These are phyloP conservation scores for Thera britannica DNA, from an alignment of 2,888 invertebrate species.

Conservation along the genomic window DNA sequence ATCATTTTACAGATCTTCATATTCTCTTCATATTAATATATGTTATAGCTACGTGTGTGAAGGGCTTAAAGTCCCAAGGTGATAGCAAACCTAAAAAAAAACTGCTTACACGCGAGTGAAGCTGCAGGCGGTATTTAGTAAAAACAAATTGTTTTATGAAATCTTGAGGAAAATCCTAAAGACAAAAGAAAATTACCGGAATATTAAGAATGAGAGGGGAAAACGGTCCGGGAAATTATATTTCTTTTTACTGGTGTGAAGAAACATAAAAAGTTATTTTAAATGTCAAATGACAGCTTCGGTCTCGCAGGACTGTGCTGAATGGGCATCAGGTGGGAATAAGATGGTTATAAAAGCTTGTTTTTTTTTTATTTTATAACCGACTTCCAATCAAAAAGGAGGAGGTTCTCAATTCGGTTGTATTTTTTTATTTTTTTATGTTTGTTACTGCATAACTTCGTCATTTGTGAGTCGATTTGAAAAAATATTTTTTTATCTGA, in stretches of 20 bases:
- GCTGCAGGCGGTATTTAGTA: not conserved
- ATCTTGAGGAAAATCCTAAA: slow-evolving; percentile 8
- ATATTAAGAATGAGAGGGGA: not conserved
- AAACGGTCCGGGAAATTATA: slow-evolving; percentile 18
- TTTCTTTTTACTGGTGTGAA: slow-evolving; percentile 18
- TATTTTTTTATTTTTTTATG: no score
- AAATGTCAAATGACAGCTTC: slow-evolving; percentile 12
- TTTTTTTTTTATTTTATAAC: no score
- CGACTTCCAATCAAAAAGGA: no score
- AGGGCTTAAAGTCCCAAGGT: no score
- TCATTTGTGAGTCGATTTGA: no score
- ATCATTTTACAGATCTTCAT: no score
- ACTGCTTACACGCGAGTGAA: not conserved
- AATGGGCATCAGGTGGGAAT: not conserved
- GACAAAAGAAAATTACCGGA: slow-evolving; percentile 19
- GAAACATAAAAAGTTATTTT: slow-evolving; percentile 22
- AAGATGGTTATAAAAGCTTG: not conserved
- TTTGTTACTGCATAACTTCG: no score
- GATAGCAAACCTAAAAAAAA: not conserved
- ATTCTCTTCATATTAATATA: no score
- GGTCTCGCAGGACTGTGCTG: not conserved
- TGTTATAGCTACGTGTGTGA: no score
- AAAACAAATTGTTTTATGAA: slow-evolving; percentile 8
- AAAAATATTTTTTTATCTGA: no score
- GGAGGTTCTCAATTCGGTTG: no score